These are phyloP conservation scores for Chymomyza fuscimana DNA, from an alignment of 2,888 invertebrate species.

Conservation along the genomic window DNA sequence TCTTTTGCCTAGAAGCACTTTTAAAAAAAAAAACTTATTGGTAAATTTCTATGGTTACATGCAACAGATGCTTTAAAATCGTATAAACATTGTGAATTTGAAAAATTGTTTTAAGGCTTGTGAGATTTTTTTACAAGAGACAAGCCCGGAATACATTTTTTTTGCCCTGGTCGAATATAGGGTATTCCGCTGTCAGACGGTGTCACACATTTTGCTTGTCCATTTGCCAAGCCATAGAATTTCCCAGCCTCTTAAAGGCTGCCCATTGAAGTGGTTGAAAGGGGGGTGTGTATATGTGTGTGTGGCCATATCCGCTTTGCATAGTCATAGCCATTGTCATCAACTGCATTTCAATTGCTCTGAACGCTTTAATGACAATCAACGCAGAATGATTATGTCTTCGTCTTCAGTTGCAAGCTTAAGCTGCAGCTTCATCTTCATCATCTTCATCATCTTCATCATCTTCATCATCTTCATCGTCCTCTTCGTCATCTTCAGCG, in stretches of 20 bases:
- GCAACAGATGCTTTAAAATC: too few species aligned
- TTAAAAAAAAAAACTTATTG: too few species aligned
- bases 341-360: conserved; percentile 59
- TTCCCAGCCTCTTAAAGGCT: conserved; percentile 23
- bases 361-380: conserved; percentile 39
- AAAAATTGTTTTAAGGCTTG: too few species aligned
- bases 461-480: not conserved
- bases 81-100: too few species aligned
- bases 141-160: too few species aligned
- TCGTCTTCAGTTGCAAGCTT: conserved; percentile 29
- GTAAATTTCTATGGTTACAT: too few species aligned
- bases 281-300: conserved; percentile 2
- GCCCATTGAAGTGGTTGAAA: not conserved
- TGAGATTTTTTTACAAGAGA: too few species aligned
- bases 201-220: too few species aligned
- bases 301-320: conserved; percentile 62
- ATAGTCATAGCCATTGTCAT: conserved; percentile 48
- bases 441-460: not conserved
- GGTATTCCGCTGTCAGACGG: too few species aligned
- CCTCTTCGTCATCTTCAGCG: not conserved
- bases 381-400: conserved; percentile 40
- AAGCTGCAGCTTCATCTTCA: not conserved
- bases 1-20: too few species aligned
- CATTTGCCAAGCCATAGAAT: conserved; percentile 34
- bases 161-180: too few species aligned